Conservation (phyloP, 2,113 vertebrate species). For the Platichthys flesus region DNA sequence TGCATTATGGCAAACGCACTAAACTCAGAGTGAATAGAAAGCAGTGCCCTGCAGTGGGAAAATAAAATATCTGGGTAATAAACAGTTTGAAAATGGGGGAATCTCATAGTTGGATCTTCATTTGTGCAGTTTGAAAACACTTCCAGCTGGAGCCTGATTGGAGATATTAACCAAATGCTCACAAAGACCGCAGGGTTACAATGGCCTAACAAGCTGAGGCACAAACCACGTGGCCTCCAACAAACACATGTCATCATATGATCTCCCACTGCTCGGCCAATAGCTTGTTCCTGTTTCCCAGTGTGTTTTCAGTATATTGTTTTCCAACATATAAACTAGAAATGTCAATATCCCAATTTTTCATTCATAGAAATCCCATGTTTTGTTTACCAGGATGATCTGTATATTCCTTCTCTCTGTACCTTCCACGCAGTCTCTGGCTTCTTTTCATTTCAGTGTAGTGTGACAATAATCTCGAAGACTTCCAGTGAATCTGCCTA, state of each 20-base stretch:
- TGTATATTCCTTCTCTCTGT: neutral
- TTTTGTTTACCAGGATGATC: neutral
- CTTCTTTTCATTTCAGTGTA: neutral
- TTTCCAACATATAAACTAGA: neutral
- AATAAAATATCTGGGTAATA: slow-evolving; percentile 29
- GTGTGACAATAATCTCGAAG: neutral
- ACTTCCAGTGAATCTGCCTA: neutral
- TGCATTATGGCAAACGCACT: slow-evolving; percentile 57
- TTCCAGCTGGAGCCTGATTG: neutral
- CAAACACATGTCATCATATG: neutral
- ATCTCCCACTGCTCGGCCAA: neutral
- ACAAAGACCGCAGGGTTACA: neutral
- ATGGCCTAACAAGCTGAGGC: neutral
- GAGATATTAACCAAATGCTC: neutral
- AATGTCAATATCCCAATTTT: neutral
- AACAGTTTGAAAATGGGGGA: slow-evolving; percentile 16
- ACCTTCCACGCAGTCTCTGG: neutral
- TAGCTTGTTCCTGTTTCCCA: neutral
- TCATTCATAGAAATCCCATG: neutral
- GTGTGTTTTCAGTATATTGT: too few species aligned
- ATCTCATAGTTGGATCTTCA: slow-evolving; percentile 15
- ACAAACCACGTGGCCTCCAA: neutral
- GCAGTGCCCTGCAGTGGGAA: slow-evolving; percentile 22
- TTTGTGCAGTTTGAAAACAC: slow-evolving; percentile 15
- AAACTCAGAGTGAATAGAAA: slow-evolving; percentile 45